phyloP scores from a whole-genome alignment of 53 echinoderm and acorn worm genomes.

The Arbacia lixula region DNA sequence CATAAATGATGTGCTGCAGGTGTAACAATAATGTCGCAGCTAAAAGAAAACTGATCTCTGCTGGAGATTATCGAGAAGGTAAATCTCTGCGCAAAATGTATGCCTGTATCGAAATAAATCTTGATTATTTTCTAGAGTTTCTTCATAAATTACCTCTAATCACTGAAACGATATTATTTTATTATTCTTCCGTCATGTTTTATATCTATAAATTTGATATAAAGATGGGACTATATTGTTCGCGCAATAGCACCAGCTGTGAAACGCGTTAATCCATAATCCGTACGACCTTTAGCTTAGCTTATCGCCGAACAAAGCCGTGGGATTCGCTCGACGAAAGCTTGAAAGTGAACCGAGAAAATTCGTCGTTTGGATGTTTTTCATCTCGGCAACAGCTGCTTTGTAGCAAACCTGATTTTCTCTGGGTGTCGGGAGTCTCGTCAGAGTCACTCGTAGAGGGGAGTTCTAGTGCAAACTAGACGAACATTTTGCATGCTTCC shows the following conservation, averaged over 20 bases:
- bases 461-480: constrained; percentile 49
- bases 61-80: no score
- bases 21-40: no score
- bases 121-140: no score
- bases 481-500: constrained; percentile 41
- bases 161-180: no score
- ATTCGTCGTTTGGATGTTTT: constrained; percentile 50
- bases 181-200: no score
- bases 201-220: no score
- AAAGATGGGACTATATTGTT: constrained; percentile 46
- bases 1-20: no score
- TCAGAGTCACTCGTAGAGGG: constrained; percentile 42
- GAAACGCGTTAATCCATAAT: constrained; percentile 77
- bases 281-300: constrained; percentile 75
- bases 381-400: neutral
- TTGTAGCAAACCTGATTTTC: constrained; percentile 14
- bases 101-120: no score
- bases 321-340: constrained; percentile 53
- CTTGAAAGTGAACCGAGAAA: constrained; percentile 59
- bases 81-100: no score
- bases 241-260: constrained; percentile 27
- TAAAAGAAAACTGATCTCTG: no score
- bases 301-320: constrained; percentile 85
- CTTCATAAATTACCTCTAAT: no score
- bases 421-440: constrained; percentile 13